Evolutionary conservation across 2,888 invertebrate genomes (phyloP).

Genomic region (Melitaea athalia): DNA sequence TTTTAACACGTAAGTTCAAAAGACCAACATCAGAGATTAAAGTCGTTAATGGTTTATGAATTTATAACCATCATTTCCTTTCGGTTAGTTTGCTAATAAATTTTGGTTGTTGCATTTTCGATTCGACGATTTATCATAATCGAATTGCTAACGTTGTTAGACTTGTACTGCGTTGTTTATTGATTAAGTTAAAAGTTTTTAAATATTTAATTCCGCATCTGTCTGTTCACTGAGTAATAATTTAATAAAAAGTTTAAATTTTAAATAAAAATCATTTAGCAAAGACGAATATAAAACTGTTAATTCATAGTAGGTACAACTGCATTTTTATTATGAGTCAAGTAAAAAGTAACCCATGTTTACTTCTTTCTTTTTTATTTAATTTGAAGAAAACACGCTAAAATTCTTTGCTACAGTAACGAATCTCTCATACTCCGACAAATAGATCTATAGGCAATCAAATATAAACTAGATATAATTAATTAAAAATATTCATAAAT

Average conservation of each 20-base stretch:
- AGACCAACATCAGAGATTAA: conserved; percentile 49
- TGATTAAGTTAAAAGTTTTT: conserved; percentile 12
- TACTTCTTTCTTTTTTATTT: too few relatives aligned
- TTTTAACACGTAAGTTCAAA: conserved; percentile 32
- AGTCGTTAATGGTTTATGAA: conserved; percentile 48
- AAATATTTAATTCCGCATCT: conserved; percentile 7
- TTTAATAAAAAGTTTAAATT: background rate
- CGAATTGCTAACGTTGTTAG: conserved; percentile 22
- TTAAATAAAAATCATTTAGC: background rate
- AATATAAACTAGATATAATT: too few relatives aligned
- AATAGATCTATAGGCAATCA: too few relatives aligned
- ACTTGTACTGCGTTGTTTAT: conserved; percentile 25
- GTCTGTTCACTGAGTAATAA: background rate
- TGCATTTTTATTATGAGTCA: too few relatives aligned
- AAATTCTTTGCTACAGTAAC: too few relatives aligned
- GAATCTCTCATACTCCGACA: too few relatives aligned
- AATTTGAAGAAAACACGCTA: too few relatives aligned
- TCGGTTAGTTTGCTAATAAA: conserved; percentile 35
- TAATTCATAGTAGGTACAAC: background rate
- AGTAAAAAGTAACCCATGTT: too few relatives aligned
- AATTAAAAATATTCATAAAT: too few relatives aligned
- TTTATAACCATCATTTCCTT: conserved; percentile 43
- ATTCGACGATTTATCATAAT: conserved; percentile 31
- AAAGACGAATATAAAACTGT: too few relatives aligned
- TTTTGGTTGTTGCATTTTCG: conserved; percentile 34